phyloP scores from a whole-genome alignment of 2,797 vertebrate genomes.

The Spinus pinus region DNA sequence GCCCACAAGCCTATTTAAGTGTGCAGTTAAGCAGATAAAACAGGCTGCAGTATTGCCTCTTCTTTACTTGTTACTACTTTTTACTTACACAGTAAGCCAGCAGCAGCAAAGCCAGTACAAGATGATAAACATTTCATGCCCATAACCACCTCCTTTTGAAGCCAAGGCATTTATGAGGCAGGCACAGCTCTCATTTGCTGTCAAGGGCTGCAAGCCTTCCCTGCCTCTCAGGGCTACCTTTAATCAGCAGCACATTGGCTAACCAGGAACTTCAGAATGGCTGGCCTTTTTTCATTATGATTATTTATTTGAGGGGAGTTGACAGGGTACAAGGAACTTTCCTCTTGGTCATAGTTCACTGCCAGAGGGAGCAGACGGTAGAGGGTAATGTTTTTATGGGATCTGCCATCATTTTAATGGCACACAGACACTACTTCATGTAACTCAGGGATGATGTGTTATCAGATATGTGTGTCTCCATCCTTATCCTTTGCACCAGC shows the following conservation, averaged over 20 bases:
- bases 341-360: conserved; percentile 27
- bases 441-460: neutral
- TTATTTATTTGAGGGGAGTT: conserved; percentile 52
- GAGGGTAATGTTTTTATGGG: conserved; percentile 4
- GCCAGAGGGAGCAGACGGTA: neutral
- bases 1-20: neutral
- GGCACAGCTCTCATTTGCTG: neutral
- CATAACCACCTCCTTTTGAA: conserved; percentile 22
- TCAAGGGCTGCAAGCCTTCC: neutral
- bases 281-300: neutral
- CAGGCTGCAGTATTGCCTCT: neutral
- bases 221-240: conserved; percentile 4
- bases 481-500: neutral
- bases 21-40: neutral
- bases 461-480: neutral
- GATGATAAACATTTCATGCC: conserved; percentile 24
- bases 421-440: neutral
- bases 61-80: neutral
- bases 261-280: neutral
- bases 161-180: conserved; percentile 21
- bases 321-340: conserved; percentile 11
- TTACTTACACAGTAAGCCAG: neutral
- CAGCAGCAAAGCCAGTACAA: conserved; percentile 25
- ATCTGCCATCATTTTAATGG: conserved; percentile 31
- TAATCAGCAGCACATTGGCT: neutral